Base-by-base conservation (phyloP, 2,888 invertebrate genomes). In the Formica aserva region DNA sequence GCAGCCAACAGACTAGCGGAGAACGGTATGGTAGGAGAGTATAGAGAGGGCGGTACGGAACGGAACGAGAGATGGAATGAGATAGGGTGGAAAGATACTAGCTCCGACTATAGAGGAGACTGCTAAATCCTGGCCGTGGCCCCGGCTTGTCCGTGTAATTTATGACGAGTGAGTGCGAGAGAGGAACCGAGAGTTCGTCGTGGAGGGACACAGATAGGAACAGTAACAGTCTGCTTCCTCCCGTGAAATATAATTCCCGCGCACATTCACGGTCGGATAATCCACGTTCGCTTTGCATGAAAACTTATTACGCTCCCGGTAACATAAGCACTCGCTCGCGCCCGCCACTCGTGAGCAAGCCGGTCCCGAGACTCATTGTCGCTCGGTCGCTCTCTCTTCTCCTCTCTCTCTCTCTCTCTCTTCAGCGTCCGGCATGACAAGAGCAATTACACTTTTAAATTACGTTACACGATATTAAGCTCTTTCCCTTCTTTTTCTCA, bases 381-480 rank as follows among this genome's bases (percentile, higher is more conserved):
- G 90, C 83, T 78, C 89, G 89, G 81, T 77, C 80, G 75, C 82
- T 38, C 52, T 18, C 82, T 38, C 52, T 18, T 26, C 35, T 62
- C 9, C 87, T 85, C 86, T 89, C 89, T 55, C 87, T 91, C 89
- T 86, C 6, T 32, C 32, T 32, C 32, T 32, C 32, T 32, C 6
- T 87, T 88, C 90, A 90, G 89, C 91, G 91, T 91, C 90, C 92
- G 92, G 91, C 92, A 92, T 92, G 94, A 94, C 94, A 94, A 93
- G 94, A 94, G 93, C 94, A 94, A 94, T 94, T 94, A 94, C 94
- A 94, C 93, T 94, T 94, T 94, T 93, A 94, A 94, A 94, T 94
- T 94, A 93, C 94, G 93, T 93, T 94, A 94, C 93, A 93, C 93
- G 93, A 94, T 93, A 93, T 94, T 94, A 93, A 94, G 93, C 93